phyloP scores from a whole-genome alignment of 2,113 vertebrate genomes.

The Ranitomeya imitator region DNA sequence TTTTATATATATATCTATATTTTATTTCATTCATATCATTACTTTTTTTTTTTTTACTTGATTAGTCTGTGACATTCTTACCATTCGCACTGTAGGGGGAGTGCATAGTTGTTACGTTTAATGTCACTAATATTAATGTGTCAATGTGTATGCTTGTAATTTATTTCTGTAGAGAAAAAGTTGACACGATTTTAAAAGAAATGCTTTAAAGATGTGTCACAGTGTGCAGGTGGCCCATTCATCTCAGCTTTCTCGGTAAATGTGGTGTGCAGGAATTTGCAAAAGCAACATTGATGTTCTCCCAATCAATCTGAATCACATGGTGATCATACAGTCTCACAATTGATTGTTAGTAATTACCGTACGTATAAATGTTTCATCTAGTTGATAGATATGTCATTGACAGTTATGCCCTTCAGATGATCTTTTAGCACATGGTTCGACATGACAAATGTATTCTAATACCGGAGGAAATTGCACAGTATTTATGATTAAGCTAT shows the following conservation, averaged over 20 bases:
- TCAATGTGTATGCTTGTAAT: slow-evolving; percentile 67
- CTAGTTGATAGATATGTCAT: slow-evolving; percentile 57
- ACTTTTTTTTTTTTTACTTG: slow-evolving; percentile 59
- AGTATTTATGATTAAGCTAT: slow-evolving; percentile 64
- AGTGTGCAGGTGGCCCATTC: slow-evolving; percentile 57
- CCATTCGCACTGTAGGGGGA: slow-evolving; percentile 65
- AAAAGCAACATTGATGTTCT: slow-evolving; percentile 63
- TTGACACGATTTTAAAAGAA: slow-evolving; percentile 54
- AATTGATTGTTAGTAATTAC: slow-evolving; percentile 63
- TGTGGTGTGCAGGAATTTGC: slow-evolving; percentile 71
- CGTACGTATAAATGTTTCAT: slow-evolving; percentile 66
- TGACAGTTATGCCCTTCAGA: slow-evolving; percentile 46
- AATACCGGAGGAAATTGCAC: not conserved
- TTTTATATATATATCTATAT: slow-evolving; percentile 55
- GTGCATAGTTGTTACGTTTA: slow-evolving; percentile 69
- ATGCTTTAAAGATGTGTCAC: slow-evolving; percentile 36
- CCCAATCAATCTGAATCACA: slow-evolving; percentile 57
- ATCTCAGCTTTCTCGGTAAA: slow-evolving; percentile 61
- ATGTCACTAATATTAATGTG: slow-evolving; percentile 66
- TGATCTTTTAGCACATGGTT: not conserved
- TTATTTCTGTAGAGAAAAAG: slow-evolving; percentile 68
- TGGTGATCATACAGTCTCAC: slow-evolving; percentile 68
- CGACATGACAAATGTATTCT: slow-evolving; percentile 16
- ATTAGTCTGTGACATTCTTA: slow-evolving; percentile 62
- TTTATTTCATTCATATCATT: slow-evolving; percentile 65